Evolutionary conservation across 2,888 invertebrate genomes (phyloP).

Genomic region (Thysanoteuthis rhombus): DNA sequence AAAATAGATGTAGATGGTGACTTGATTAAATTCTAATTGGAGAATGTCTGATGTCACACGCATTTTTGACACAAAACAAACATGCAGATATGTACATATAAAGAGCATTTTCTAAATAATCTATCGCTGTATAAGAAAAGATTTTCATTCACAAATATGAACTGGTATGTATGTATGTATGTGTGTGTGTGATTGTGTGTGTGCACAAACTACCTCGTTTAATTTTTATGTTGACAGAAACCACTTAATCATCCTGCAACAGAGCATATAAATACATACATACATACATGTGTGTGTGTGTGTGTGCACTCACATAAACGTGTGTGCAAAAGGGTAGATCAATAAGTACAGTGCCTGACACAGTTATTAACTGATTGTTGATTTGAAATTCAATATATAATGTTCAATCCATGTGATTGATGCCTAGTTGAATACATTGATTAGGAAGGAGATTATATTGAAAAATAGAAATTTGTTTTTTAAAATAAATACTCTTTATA

Average conservation of each 20-base stretch:
- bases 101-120: background rate
- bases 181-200: background rate
- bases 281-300: no score
- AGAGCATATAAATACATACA: no score
- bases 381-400: background rate
- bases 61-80: background rate
- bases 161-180: no score
- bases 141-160: background rate
- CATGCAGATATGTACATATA: background rate
- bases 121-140: background rate
- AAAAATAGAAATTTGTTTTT: no score
- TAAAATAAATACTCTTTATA: background rate
- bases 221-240: no score
- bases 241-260: no score
- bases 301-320: no score
- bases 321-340: no score
- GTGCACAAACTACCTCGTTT: background rate
- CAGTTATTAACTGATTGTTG: background rate
- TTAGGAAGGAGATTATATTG: no score
- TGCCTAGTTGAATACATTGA: background rate
- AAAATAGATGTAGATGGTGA: no score
- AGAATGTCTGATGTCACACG: background rate
- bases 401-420: background rate
- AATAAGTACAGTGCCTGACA: background rate
- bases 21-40: no score